A percentile compares a stretch with the other conserved stretches of the same genome.
Evolutionary conservation across 2,113 vertebrate genomes (phyloP).

Genomic region (Dendropsophus ebraccatus): DNA sequence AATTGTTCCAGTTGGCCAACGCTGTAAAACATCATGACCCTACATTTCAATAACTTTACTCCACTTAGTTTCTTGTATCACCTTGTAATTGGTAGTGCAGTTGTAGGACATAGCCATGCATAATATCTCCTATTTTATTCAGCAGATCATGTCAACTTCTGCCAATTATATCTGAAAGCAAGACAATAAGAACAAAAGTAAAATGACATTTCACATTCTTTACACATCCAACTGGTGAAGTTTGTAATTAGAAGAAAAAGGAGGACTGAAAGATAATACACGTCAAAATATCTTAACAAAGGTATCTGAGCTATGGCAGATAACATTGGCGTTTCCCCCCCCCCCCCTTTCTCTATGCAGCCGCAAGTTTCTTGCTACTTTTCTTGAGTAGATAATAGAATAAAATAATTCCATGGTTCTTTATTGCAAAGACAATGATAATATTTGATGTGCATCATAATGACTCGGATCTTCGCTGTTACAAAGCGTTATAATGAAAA

Average conservation of each 20-base stretch:
- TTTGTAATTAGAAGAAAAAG: constrained; percentile 48
- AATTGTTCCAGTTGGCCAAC: too few species aligned
- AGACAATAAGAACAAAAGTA: constrained; percentile 37
- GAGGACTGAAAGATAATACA: constrained; percentile 38
- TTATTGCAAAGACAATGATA: constrained; percentile 21
- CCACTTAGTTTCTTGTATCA: background rate
- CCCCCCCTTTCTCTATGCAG: background rate
- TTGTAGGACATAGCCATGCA: constrained; percentile 6
- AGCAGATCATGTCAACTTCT: constrained; percentile 1
- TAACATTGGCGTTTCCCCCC: background rate
- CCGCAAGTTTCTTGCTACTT: background rate
- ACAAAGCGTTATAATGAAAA: constrained; percentile 19
- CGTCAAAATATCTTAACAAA: constrained; percentile 26
- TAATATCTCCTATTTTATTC: constrained; percentile 34
- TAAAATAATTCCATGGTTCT: constrained; percentile 25
- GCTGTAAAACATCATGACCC: background rate
- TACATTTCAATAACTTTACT: background rate
- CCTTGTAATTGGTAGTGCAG: background rate
- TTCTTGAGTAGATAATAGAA: constrained; percentile 5
- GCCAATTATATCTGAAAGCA: constrained; percentile 24
- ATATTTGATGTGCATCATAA: constrained; percentile 14
- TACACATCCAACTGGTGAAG: constrained; percentile 10
- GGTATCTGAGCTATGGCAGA: constrained; percentile 32
- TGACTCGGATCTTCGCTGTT: constrained; percentile 10
- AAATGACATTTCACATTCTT: constrained; percentile 38